Base-by-base conservation (phyloP, 2,888 invertebrate species). In the Meiosimyza decipiens region DNA sequence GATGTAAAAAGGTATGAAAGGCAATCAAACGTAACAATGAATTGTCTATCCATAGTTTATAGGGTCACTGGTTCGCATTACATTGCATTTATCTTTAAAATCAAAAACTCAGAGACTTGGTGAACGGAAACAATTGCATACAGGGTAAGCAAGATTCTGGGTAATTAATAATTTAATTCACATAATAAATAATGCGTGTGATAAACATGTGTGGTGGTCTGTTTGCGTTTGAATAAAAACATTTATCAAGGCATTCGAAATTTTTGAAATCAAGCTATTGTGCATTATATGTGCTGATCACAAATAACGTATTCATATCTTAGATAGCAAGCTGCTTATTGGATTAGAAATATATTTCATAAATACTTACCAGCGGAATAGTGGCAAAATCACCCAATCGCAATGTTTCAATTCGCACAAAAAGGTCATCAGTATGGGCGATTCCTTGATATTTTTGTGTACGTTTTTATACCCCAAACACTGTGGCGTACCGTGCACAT, bases 21-120 rank as follows among this genome's bases (percentile, higher is more conserved):
- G 63, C 28, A 63, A 63, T 63, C 47, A 63, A 63, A 63, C 49
- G 63, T 40, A 63, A 63, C 63, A n/a, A 63, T 63, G 40, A 18
- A 47, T 63, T 18, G 12, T 18, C 5, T 63, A 47, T 47, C 40
- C 40, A 40, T 40, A 9, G 40, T 49, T 63, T 49, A 47, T 47
- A 18, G 49, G 49, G 40, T 63, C 63, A 63, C 40, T 47, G 15
- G 16, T 63, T 63, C 16, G 47, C 18, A 18, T 47, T 47, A 47
- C 49, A 18, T 16, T 63, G 49, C 7, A 63, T 63, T 63, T 63
- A 47, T 63, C 49, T 47, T n/a, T 47, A 63, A 63, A 16, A 18
- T 47, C 47, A 47, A 63, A 11, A 47, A 4, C 9, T 49, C n/a
- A 47, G 18, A 47, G n/a, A 57, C 11, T 57, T 28, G 28, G 15